These are phyloP conservation scores for Periplaneta americana DNA, from an alignment of 1,140 invertebrate genomes.

Conservation along the genomic window DNA sequence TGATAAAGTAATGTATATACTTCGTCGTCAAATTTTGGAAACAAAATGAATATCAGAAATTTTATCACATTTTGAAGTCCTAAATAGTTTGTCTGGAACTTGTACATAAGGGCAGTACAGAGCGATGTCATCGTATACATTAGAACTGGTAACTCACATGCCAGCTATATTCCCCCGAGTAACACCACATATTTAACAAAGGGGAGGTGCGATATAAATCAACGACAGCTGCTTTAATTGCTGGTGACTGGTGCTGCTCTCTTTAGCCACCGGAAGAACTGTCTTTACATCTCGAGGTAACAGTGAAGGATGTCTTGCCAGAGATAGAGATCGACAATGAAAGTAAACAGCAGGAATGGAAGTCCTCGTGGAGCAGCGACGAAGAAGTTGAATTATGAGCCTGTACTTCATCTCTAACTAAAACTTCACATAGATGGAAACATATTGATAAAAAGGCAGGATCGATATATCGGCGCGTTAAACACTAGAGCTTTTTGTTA, in stretches of 20 bases:
- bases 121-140: not conserved
- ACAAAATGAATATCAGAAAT: too few species aligned
- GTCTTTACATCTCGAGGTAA: too few species aligned
- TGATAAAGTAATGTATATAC: too few species aligned
- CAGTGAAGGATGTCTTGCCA: not conserved
- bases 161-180: not conserved
- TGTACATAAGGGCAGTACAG: too few species aligned
- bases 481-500: not conserved
- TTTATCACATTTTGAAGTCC: too few species aligned
- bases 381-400: not conserved
- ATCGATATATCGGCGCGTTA: not conserved
- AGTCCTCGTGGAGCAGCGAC: too few species aligned
- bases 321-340: not conserved
- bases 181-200: not conserved
- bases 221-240: not conserved
- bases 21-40: too few species aligned
- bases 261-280: not conserved
- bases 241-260: not conserved
- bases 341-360: not conserved
- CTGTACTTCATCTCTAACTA: not conserved
- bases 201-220: not conserved
- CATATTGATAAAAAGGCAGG: not conserved
- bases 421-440: not conserved
- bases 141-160: not conserved
- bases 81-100: too few species aligned